phyloP scores from a whole-genome alignment of 2,888 invertebrate species.

The Trilocha varians region DNA sequence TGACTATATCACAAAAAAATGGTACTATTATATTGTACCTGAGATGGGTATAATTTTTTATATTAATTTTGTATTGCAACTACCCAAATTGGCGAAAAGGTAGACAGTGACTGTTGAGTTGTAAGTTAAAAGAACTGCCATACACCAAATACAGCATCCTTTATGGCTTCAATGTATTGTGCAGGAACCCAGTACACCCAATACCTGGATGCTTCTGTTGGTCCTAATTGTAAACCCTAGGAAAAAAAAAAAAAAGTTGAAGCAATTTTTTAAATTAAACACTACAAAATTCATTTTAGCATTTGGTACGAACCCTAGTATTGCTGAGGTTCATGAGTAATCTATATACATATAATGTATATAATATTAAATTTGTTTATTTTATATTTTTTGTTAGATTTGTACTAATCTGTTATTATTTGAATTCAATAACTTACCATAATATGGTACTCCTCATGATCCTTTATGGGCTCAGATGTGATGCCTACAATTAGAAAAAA shows the following conservation, averaged over 20 bases:
- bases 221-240: slow-evolving; percentile 90
- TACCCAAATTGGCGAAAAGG: slow-evolving; percentile 51
- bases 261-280: too few relatives aligned
- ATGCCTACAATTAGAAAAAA: slow-evolving; percentile 42
- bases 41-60: slow-evolving; percentile 40
- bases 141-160: slow-evolving; percentile 90
- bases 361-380: too few relatives aligned
- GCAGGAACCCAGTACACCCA: slow-evolving; percentile 97
- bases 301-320: too few relatives aligned
- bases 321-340: too few relatives aligned
- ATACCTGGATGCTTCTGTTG: slow-evolving; percentile 92
- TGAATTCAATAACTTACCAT: slow-evolving; percentile 77
- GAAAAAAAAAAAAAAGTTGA: slow-evolving; percentile 14
- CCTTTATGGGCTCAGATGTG: slow-evolving; percentile 87
- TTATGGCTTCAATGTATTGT: slow-evolving; percentile 91
- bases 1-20: slow-evolving; percentile 60
- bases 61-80: slow-evolving; percentile 52
- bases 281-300: too few relatives aligned
- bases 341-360: too few relatives aligned
- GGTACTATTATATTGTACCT: slow-evolving; percentile 49
- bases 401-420: slow-evolving; percentile 1
- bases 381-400: neutral
- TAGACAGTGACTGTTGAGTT: slow-evolving; percentile 25
- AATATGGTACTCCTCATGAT: slow-evolving; percentile 92
- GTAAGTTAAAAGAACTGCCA: slow-evolving; percentile 82